Evolutionary conservation across 2,888 invertebrate genomes (phyloP).

Genomic region (Plebejus argus): DNA sequence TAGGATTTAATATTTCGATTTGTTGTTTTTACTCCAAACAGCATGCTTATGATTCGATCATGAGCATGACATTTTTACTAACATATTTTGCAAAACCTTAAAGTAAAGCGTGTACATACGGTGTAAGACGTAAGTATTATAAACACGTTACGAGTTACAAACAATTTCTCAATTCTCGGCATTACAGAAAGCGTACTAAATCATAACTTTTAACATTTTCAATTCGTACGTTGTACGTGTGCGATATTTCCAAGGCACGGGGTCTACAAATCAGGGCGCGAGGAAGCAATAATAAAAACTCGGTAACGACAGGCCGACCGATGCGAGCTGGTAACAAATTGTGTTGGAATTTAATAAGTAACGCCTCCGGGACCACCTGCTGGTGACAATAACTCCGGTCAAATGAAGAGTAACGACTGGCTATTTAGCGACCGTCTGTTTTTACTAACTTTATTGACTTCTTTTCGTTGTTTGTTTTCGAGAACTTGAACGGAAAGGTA

Average conservation of each 20-base stretch:
- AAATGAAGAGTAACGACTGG: conserved; percentile 59
- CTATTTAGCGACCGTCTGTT: conserved; percentile 60
- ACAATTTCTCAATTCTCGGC: too few relatives aligned
- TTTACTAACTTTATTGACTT: conserved; percentile 40
- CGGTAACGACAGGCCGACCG: conserved; percentile 15
- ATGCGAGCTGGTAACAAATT: conserved; percentile 21
- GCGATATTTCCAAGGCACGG: not conserved
- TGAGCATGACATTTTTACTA: too few relatives aligned
- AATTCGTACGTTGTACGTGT: not conserved
- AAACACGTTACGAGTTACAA: too few relatives aligned
- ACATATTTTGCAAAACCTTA: too few relatives aligned
- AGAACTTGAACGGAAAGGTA: not conserved
- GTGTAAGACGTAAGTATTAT: too few relatives aligned
- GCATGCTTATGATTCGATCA: too few relatives aligned
- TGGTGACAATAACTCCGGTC: conserved; percentile 38
- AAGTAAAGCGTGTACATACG: too few relatives aligned
- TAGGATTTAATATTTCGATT: too few relatives aligned
- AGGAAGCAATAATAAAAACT: conserved; percentile 11
- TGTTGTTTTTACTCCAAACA: too few relatives aligned
- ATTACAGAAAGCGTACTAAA: conserved; percentile 23
- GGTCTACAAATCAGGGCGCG: not conserved
- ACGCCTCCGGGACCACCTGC: conserved; percentile 39
- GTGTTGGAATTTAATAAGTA: conserved; percentile 45
- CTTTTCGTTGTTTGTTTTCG: not conserved
- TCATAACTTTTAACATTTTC: conserved; percentile 6